Conservation (phyloP, 1,140 invertebrate genomes). For the Bombus sibiricus region DNA sequence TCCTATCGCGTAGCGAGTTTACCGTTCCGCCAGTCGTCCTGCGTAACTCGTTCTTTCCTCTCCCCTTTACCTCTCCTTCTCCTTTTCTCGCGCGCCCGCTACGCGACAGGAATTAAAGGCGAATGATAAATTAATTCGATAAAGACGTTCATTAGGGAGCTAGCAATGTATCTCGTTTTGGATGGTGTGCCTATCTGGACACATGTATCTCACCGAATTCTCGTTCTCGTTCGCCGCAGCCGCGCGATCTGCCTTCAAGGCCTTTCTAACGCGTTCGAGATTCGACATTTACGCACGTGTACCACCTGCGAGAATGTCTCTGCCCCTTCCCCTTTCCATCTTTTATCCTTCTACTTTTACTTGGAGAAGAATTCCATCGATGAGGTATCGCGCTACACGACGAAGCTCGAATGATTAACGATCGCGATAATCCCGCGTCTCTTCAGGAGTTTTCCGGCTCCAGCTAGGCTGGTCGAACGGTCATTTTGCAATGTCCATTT, state of each 20-base stretch:
- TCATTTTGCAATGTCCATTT: constrained; percentile 58
- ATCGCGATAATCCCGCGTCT: constrained; percentile 54
- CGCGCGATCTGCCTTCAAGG: neutral
- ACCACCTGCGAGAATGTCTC: neutral
- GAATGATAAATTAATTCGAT: constrained; percentile 51
- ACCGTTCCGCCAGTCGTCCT: neutral
- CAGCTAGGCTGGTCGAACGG: constrained; percentile 52
- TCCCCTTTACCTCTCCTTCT: neutral
- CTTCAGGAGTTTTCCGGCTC: constrained; percentile 37
- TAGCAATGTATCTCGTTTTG: constrained; percentile 6
- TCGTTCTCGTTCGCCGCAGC: neutral
- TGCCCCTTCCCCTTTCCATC: neutral
- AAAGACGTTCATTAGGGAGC: constrained; percentile 39
- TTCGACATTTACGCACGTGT: neutral
- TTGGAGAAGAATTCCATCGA: neutral
- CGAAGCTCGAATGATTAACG: constrained; percentile 59
- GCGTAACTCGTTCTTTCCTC: neutral
- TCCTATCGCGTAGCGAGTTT: neutral
- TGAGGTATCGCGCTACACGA: constrained; percentile 23
- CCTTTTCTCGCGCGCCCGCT: neutral
- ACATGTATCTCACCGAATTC: constrained; percentile 27
- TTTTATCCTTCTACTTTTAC: neutral
- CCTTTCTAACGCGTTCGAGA: neutral
- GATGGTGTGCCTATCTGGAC: constrained; percentile 18
- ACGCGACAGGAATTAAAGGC: constrained; percentile 14